Conservation (phyloP, 30 jellyfish, hydroid and myxozoan genomes). For the Chrysaora quinquecirrha region DNA sequence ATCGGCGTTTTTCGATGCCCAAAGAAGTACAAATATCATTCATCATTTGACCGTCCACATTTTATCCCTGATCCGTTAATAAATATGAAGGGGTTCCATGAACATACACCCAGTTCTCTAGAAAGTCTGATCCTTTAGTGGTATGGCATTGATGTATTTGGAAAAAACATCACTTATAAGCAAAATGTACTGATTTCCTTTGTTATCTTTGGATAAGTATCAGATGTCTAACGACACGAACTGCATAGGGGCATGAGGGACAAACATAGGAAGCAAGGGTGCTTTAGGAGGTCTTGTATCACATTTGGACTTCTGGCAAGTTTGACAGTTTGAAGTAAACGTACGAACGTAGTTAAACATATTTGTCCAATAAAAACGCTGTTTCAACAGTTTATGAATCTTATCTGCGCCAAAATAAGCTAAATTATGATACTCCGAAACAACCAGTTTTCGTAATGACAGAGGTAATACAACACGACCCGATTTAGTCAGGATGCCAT, state of each 20-base stretch:
- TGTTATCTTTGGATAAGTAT: conserved; percentile 16
- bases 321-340: background rate
- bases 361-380: conserved; percentile 47
- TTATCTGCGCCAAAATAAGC: too few species aligned
- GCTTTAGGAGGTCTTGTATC: conserved; percentile 59
- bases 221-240: conserved; percentile 19
- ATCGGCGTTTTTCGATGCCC: too few species aligned
- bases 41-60: too few species aligned
- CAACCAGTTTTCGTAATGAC: conserved; percentile 2
- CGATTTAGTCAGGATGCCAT: conserved; percentile 32
- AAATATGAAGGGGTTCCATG: too few species aligned
- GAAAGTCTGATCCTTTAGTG: too few species aligned
- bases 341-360: conserved; percentile 12
- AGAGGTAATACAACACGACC: conserved; percentile 50
- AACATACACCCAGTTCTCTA: too few species aligned
- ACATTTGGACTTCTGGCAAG: conserved; percentile 40
- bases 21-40: too few species aligned
- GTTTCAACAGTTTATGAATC: conserved; percentile 2
- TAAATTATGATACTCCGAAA: background rate
- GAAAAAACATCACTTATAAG: conserved; percentile 38
- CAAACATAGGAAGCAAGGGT: conserved; percentile 47
- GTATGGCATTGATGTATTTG: too few species aligned
- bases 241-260: conserved; percentile 44
- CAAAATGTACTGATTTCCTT: conserved; percentile 32
- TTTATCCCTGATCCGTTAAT: too few species aligned